Conservation (phyloP, 2,888 invertebrate species). For the Isoperla grammatica region DNA sequence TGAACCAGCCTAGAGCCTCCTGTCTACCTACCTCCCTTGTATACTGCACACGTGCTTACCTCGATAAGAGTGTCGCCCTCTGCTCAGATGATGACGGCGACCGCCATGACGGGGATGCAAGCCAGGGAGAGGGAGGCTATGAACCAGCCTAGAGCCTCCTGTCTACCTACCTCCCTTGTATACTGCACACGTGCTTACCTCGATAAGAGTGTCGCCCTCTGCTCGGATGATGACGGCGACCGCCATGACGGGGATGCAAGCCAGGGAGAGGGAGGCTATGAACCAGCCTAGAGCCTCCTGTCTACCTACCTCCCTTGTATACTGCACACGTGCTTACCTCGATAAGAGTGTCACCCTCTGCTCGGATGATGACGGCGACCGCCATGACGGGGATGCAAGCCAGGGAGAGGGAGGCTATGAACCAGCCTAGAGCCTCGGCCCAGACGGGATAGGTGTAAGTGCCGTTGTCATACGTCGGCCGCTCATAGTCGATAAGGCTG, state of each 20-base stretch:
- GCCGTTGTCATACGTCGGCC: conserved; percentile 78
- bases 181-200: conserved; percentile 57
- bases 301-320: not conserved
- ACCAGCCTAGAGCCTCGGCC: conserved; percentile 84
- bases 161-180: no score
- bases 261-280: conserved; percentile 72
- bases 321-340: conserved; percentile 53
- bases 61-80: conserved; percentile 65
- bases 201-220: conserved; percentile 62
- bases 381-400: conserved; percentile 82
- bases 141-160: conserved; percentile 80
- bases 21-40: no score
- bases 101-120: conserved; percentile 78
- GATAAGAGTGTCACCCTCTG: conserved; percentile 63
- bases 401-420: conserved; percentile 74
- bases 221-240: conserved; percentile 63
- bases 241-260: conserved; percentile 81
- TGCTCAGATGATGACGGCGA: conserved; percentile 63
- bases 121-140: conserved; percentile 76
- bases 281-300: conserved; percentile 82
- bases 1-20: conserved; percentile 80
- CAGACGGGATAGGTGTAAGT: conserved; percentile 73
- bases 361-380: conserved; percentile 60
- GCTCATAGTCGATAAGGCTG: conserved; percentile 80
- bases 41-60: no score